Base-by-base conservation (phyloP, 2,113 vertebrate species). In the Anhinga anhinga region DNA sequence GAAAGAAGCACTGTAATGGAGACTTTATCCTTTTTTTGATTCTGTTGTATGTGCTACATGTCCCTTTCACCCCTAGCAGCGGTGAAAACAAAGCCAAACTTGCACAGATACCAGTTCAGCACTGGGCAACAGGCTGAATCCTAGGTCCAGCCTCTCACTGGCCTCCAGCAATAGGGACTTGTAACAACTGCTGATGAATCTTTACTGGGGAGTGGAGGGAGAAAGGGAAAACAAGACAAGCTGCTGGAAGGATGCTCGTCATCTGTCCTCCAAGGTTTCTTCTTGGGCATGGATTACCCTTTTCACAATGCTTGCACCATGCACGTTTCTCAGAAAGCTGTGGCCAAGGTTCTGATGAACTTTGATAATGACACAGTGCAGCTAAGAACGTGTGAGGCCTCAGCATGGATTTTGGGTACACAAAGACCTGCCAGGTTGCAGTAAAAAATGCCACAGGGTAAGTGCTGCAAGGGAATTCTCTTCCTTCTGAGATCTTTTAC, bases 41-140 rank as follows among this genome's bases (percentile, higher is more conserved):
- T 73, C 36, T 78, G 15, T 38, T 38, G 3, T 55, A n/a, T 36
- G 34, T 58, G 53, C 10, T 65, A 22, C 5, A 7, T 16, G 4
- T 55, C 15, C 25, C 40, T 62, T 62, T 87, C 30, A 69, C 5
- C 25, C 21, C 32, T 52, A 82, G 56, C 40, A 83, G 40, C 42
- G 74, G 23, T 36, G 72, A 63, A 90, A 90, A 77, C 63, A 47
- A 69, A 74, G 17, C 55, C 55, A 71, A 20, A 79, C 21, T 86
- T 47, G 7, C 1, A 1, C 25, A 80, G 53, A 40, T 55, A 52
- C 19, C 32, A 72, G 0, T 71, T 76, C 32, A 44, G 49, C 0
- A 0, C 52, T 63, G 56, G 56, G 17, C 71, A 83, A 59, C 17
- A 52, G 55, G 26, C 71, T 89, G 58, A 69, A 50, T 80, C n/a